Evolutionary conservation across 2,113 vertebrate genomes (phyloP), one percentile per base, ranked within the genome.

Genomic region (Scomber scombrus): DNA sequence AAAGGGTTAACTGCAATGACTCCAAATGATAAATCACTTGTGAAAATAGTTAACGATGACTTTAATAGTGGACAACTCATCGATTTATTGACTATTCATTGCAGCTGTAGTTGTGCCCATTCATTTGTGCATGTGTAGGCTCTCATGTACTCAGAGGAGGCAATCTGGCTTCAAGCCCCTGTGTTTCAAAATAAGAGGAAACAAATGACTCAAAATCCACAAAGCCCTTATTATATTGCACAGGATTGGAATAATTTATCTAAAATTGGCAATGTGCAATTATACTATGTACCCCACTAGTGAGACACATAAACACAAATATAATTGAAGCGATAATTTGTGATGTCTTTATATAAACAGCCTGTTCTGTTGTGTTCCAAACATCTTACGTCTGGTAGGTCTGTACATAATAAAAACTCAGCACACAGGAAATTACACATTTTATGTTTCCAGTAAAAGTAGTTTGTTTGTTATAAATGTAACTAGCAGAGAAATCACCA

Each of bases 391-490:
- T 73, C n/a, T 57, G 62, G 43, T 47, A 8, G 12, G 31, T 68
- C 34, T 54, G 40, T 29, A 15, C 1, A 31, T n/a, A 18, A 26
- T 29, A 74, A 40, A 40, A 40, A 40, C 34, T 40, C 34, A 40
- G 34, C 34, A 43, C 50, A 15, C 15, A 74, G 21, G 34, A 64
- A 64, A 63, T 52, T 14, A n/a, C 51, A 45, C 11, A 15, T 62
- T 43, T 68, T 72, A 64, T 62, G 69, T 62, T 75, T 75, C 64
- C 75, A 73, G 45, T 51, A 69, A 84, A 63, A 21, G 62, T n/a
- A 60, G 29, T 46, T 52, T 46, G 51, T 84, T 74, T 40, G 31
- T 10, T 23, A 40, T 16, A 55, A 55, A 78, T 52, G 5, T 21
- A 51, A 43, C 58, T 49, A 50, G 56, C 60, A 14, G 57, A 63